phyloP scores from a whole-genome alignment of 2,797 vertebrate genomes.

The Channallabes apus region DNA sequence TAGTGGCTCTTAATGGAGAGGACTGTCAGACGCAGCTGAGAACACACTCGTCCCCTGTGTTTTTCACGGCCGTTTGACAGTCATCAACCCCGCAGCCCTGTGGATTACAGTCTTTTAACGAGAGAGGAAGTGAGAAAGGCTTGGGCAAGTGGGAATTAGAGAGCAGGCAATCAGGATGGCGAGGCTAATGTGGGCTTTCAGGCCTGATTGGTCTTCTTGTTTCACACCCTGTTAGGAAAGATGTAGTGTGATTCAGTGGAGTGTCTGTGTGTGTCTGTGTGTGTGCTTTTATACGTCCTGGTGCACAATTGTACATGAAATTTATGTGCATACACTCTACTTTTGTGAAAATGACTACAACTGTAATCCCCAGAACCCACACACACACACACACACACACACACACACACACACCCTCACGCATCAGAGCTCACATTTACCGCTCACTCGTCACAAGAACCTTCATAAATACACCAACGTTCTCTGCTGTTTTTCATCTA shows the following conservation, averaged over 20 bases:
- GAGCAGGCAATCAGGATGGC: slow-evolving; percentile 43
- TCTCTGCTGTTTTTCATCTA: not conserved
- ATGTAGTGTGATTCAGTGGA: not conserved
- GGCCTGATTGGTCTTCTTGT: slow-evolving; percentile 37
- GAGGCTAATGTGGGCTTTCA: slow-evolving; percentile 44
- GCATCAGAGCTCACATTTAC: not conserved
- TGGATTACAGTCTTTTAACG: slow-evolving; percentile 68
- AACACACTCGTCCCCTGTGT: slow-evolving; percentile 40
- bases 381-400: too few species aligned
- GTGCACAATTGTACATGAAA: not conserved
- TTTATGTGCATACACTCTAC: not conserved
- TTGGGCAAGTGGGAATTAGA: slow-evolving; percentile 56
- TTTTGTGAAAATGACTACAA: not conserved
- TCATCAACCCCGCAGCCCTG: slow-evolving; percentile 56
- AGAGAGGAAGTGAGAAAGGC: slow-evolving; percentile 58
- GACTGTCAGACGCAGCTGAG: slow-evolving; percentile 31
- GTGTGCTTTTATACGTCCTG: not conserved
- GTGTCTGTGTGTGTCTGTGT: not conserved
- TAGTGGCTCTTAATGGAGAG: slow-evolving; percentile 43
- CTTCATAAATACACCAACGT: not conserved
- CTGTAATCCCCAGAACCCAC: not conserved
- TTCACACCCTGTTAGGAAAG: not conserved
- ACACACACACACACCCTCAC: not conserved
- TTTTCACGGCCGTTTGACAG: slow-evolving; percentile 47
- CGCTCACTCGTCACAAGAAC: not conserved